Conservation (phyloP, 2,797 vertebrate genomes). For the Neoniphon sammara region DNA sequence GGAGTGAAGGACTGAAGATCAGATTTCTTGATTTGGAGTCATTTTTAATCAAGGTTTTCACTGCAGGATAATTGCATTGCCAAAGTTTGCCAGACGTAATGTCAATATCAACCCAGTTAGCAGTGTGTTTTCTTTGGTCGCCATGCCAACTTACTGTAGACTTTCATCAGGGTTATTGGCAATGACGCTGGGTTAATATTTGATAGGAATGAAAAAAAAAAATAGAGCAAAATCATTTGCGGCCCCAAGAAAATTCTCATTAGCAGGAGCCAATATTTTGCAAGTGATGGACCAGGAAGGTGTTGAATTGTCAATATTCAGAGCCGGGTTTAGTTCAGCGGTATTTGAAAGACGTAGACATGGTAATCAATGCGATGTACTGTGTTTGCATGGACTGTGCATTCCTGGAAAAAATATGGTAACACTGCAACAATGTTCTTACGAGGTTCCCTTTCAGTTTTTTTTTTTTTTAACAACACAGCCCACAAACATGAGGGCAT, state of each 20-base stretch:
- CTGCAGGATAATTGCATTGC: slow-evolving; percentile 43
- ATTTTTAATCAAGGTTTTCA: slow-evolving; percentile 66
- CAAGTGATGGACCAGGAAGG: slow-evolving; percentile 20
- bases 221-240: slow-evolving; percentile 40
- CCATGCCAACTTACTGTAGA: slow-evolving; percentile 60
- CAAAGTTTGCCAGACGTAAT: slow-evolving; percentile 57
- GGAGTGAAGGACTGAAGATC: slow-evolving; percentile 50
- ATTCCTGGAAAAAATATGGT: not conserved
- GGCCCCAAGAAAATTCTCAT: slow-evolving; percentile 54
- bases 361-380: not conserved
- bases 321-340: slow-evolving; percentile 5
- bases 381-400: not conserved
- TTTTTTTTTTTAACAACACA: too few species aligned
- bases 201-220: slow-evolving; percentile 44
- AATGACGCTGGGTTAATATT: slow-evolving; percentile 63
- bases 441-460: not conserved
- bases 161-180: slow-evolving; percentile 72
- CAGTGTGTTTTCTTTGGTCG: slow-evolving; percentile 60
- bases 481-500: too few species aligned
- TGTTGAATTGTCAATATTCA: slow-evolving; percentile 30
- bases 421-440: not conserved
- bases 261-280: slow-evolving; percentile 51
- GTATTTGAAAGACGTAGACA: not conserved
- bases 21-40: slow-evolving; percentile 72
- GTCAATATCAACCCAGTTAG: slow-evolving; percentile 69